Evolutionary conservation across 2,888 invertebrate species (phyloP).

Genomic region (Perithous albicinctus): DNA sequence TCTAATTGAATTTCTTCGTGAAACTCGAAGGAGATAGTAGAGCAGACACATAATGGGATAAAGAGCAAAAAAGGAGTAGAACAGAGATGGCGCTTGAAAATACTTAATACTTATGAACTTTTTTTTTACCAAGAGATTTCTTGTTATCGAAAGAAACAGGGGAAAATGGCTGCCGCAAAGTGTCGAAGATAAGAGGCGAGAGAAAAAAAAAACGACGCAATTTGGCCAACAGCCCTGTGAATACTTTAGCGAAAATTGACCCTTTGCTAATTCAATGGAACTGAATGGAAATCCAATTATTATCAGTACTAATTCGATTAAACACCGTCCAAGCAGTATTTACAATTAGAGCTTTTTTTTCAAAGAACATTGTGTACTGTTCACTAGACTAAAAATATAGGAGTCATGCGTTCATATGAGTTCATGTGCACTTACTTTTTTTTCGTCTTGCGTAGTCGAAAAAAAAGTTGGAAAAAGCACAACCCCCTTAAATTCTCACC

Average conservation of each 20-base stretch:
- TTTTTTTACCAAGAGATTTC: conserved; percentile 57
- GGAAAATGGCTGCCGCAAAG: conserved; percentile 16
- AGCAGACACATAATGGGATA: conserved; percentile 17
- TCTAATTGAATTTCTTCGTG: conserved; percentile 77
- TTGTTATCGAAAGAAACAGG: conserved; percentile 25
- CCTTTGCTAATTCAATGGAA: not conserved
- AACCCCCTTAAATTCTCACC: not conserved
- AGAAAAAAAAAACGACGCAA: not conserved
- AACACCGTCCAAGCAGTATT: not conserved
- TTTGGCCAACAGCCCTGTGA: not conserved
- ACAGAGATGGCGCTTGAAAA: conserved; percentile 23
- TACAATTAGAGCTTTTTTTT: not conserved
- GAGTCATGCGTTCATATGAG: no score
- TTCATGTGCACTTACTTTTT: no score
- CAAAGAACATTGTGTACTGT: no score
- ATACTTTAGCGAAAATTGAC: not conserved
- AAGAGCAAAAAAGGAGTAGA: not conserved
- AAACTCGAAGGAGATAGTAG: conserved; percentile 40
- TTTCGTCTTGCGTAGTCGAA: no score
- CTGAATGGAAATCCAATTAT: not conserved
- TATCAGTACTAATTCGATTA: not conserved
- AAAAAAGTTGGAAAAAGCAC: not conserved
- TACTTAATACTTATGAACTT: conserved; percentile 69
- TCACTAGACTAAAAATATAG: no score
- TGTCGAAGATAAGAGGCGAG: conserved; percentile 1